These are phyloP conservation scores for Onthophagus sagittarius DNA, from an alignment of 2,888 invertebrate species.

Conservation along the genomic window DNA sequence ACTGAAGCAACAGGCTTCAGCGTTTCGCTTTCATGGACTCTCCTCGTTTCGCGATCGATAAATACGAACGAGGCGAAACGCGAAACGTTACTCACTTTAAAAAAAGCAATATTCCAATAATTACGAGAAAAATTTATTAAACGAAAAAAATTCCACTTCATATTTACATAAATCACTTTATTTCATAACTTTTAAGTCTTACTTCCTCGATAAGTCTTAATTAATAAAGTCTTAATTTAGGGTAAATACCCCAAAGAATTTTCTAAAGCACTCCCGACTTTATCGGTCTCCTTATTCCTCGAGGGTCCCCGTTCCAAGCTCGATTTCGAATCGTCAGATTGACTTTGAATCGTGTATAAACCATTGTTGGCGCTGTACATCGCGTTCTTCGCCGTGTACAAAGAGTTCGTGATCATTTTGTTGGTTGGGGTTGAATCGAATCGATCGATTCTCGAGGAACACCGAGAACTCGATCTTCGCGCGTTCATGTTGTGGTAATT, in stretches of 20 bases:
- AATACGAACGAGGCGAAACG: background rate
- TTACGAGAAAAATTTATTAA: too few relatives aligned
- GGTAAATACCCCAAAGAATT: constrained; percentile 64
- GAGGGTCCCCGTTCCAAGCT: constrained; percentile 18
- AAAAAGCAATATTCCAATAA: background rate
- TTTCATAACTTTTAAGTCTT: too few relatives aligned
- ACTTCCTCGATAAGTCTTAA: too few relatives aligned
- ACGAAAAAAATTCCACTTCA: too few relatives aligned
- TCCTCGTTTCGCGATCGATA: constrained; percentile 17
- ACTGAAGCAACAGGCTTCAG: constrained; percentile 18
- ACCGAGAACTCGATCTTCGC: constrained; percentile 22
- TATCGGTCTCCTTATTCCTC: constrained; percentile 29
- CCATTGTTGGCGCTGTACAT: constrained; percentile 48
- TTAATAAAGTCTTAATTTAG: constrained; percentile 32
- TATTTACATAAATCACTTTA: too few relatives aligned
- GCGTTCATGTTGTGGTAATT: constrained; percentile 29
- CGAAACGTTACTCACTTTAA: background rate
- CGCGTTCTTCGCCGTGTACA: constrained; percentile 35
- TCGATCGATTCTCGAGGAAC: constrained; percentile 19
- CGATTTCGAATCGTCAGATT: constrained; percentile 46
- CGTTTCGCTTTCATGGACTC: background rate
- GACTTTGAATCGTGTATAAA: constrained; percentile 49
- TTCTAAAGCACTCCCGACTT: constrained; percentile 54
- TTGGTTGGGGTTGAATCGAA: constrained; percentile 21
- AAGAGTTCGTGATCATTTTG: constrained; percentile 42